Evolutionary conservation across 2,888 invertebrate species (phyloP), one percentile per base, ranked within the genome.

Genomic region (Ganaspis brasiliensis): DNA sequence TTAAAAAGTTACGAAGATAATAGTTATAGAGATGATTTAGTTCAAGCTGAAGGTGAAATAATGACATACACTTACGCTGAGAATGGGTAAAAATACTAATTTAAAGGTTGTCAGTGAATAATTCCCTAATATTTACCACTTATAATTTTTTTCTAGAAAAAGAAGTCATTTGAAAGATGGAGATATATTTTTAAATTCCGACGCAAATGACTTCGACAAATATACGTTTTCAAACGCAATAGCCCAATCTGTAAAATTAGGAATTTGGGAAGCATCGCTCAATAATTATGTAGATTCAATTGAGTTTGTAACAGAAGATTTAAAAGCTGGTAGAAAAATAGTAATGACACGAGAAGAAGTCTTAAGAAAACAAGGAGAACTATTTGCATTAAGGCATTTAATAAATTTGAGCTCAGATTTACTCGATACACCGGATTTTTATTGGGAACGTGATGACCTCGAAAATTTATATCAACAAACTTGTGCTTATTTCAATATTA

Each of bases 161-260:
- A 89, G 84, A 63, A 93, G 92, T 73, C 89, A 91, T 55, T 85
- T 93, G 21, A 88, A 87, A 52, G 90, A 92, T 73, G 93, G 93
- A 26, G 89, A 90, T 73, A 92, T 94, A 75, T 89, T 93, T n/a
- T 87, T 95, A 79, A 92, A 93, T 26, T 89, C 92, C 1, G 92
- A 93, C 1, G 93, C 93, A 72, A 94, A 94, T 72, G 93, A 94
- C 37, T 91, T 98, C 77, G 97, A 98, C 87, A 97, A 97, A 90
- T 99, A 97, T 88, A 96, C 99, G 19, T 97, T 98, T 91, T 98
- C 98, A 4, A 97, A 99, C 92, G 98, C 97, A 0, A 95, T 99
- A 93, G 96, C 97, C 0, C 95, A 98, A 82, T 98, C 98, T 0
- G 98, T 99, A 0, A 98, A 98, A 88, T 93, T 99, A 75, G 98